These are phyloP conservation scores for Heliconius hewitsoni DNA, from an alignment of 1,140 invertebrate species.

Conservation along the genomic window DNA sequence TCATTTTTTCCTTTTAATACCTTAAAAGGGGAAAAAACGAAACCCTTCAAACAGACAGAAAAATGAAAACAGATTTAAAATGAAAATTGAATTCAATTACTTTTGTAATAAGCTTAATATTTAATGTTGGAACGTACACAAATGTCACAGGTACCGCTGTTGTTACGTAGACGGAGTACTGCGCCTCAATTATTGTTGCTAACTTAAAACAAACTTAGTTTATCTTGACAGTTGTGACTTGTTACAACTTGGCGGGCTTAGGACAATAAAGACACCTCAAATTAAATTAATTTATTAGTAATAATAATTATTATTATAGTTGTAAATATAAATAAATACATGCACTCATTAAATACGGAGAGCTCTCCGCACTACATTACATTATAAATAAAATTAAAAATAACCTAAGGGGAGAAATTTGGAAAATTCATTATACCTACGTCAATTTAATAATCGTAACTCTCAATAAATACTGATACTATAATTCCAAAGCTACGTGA, in stretches of 20 bases:
- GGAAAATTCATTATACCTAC: neutral
- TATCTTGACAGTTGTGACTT: conserved; percentile 14
- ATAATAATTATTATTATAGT: conserved; percentile 61
- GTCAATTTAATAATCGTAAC: neutral
- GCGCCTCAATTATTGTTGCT: conserved; percentile 8
- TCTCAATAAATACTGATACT: conserved; percentile 33
- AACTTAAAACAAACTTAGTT: conserved; percentile 21
- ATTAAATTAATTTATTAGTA: conserved; percentile 19
- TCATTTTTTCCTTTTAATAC: too few species aligned
- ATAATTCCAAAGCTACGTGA: conserved; percentile 9
- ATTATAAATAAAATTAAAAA: conserved; percentile 13
- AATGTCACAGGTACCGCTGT: neutral
- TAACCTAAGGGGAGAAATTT: neutral
- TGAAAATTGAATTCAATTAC: conserved; percentile 4
- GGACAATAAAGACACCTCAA: conserved; percentile 16
- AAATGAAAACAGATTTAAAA: conserved; percentile 15
- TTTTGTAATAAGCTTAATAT: conserved; percentile 4
- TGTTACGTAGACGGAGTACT: neutral
- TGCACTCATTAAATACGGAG: neutral
- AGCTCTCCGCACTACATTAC: conserved; percentile 11
- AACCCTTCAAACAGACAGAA: too few species aligned
- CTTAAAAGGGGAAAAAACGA: too few species aligned
- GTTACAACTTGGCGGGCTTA: conserved; percentile 8
- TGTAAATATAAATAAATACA: conserved; percentile 32
- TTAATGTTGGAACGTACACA: neutral